These are phyloP conservation scores for Catharus bicknelli DNA, from an alignment of 2,113 vertebrate species.

Conservation along the genomic window DNA sequence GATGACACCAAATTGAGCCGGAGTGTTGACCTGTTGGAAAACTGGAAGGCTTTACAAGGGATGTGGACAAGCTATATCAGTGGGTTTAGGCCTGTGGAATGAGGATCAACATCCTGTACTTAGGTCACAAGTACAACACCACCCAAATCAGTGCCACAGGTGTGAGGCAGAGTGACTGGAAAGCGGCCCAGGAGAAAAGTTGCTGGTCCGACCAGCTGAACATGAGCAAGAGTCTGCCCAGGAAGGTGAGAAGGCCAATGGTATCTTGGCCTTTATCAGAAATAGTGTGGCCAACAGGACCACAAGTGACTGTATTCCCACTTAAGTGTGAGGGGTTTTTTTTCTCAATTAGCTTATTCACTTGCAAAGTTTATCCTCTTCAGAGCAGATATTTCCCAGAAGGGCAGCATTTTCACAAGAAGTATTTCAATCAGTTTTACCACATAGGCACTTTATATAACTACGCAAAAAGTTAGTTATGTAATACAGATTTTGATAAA, in stretches of 20 bases:
- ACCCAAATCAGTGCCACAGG: neutral
- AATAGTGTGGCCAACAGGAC: neutral
- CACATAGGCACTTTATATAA: neutral
- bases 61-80: neutral
- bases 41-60: neutral
- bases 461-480: neutral
- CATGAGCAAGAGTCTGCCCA: neutral
- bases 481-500: constrained; percentile 6
- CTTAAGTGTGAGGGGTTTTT: neutral
- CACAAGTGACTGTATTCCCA: neutral
- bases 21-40: neutral
- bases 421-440: neutral
- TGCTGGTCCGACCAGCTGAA: neutral
- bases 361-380: neutral
- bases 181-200: neutral
- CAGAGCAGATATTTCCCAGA: neutral
- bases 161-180: neutral
- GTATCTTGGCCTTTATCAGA: neutral
- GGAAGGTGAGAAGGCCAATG: neutral
- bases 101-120: neutral
- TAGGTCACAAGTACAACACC: neutral
- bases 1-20: neutral
- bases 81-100: neutral
- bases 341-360: neutral
- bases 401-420: neutral